Percentiles rank a stretch among this genome's conserved stretches.
phyloP scores from a whole-genome alignment of 1,140 invertebrate species.

The Achroia grisella region DNA sequence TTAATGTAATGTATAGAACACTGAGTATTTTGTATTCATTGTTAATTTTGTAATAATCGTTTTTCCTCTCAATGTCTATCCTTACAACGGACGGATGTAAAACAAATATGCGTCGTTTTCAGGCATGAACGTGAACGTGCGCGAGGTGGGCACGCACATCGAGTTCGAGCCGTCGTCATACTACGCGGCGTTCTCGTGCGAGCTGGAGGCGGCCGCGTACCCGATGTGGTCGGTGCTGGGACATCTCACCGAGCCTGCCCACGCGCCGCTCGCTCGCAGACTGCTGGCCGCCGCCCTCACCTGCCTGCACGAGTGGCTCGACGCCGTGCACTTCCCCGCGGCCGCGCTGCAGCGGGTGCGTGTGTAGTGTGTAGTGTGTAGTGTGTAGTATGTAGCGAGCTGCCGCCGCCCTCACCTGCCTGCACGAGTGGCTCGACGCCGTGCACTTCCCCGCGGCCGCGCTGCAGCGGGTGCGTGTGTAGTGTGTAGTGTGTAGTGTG shows the following conservation, averaged over 20 bases:
- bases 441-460: conserved; percentile 83
- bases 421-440: conserved; percentile 91
- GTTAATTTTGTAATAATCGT: too few species aligned
- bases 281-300: conserved; percentile 83
- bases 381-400: not conserved
- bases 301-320: conserved; percentile 90
- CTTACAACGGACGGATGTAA: too few species aligned
- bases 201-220: conserved; percentile 96
- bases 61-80: too few species aligned
- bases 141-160: conserved; percentile 92
- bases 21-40: too few species aligned
- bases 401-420: conserved; percentile 80
- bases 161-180: conserved; percentile 98
- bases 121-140: conserved; percentile 97
- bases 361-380: conserved; percentile 6
- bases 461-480: conserved; percentile 71
- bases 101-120: too few species aligned
- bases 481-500: not conserved
- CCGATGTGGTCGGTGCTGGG: conserved; percentile 97
- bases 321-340: conserved; percentile 84
- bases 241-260: conserved; percentile 85
- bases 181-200: conserved; percentile 97
- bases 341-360: conserved; percentile 76
- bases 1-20: too few species aligned
- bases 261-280: conserved; percentile 81